Evolutionary conservation across 2,888 invertebrate species (phyloP).

Genomic region (Drosophila falleni): DNA sequence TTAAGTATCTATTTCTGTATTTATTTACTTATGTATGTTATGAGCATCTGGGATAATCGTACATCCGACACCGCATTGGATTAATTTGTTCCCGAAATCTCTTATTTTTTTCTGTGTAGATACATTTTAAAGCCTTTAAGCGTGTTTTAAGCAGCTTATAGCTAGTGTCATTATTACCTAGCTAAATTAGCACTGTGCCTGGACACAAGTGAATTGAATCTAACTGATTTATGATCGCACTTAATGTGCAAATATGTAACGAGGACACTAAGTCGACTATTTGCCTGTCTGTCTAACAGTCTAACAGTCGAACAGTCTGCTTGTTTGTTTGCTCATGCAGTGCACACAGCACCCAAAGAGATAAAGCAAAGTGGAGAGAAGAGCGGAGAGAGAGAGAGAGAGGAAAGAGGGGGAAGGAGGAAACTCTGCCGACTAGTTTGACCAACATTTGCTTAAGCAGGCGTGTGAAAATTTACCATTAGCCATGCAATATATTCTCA

Average conservation of each 20-base stretch:
- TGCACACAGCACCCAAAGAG: slow-evolving; percentile 28
- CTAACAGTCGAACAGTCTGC: slow-evolving; percentile 32
- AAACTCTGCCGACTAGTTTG: slow-evolving; percentile 26
- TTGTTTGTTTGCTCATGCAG: slow-evolving; percentile 57
- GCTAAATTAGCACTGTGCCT: slow-evolving; percentile 70
- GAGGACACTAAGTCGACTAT: slow-evolving; percentile 42
- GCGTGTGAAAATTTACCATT: slow-evolving; percentile 82
- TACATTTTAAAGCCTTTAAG: not conserved
- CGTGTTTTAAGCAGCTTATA: not conserved
- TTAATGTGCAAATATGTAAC: slow-evolving; percentile 76
- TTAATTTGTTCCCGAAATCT: no score
- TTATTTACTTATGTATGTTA: no score
- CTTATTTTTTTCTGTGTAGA: no score
- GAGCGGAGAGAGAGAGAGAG: not conserved
- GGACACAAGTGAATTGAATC: slow-evolving; percentile 80
- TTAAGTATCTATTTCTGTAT: no score
- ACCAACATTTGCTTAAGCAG: slow-evolving; percentile 78
- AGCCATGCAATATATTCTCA: slow-evolving; percentile 78
- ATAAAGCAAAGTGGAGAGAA: not conserved
- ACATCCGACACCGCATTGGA: no score
- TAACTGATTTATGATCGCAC: slow-evolving; percentile 81
- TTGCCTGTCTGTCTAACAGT: slow-evolving; percentile 30
- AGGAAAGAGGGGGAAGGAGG: not conserved
- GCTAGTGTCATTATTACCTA: slow-evolving; percentile 13
- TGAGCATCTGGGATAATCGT: no score